Base-by-base conservation (phyloP, 2,797 vertebrate species). In the Sitta carolinensis region DNA sequence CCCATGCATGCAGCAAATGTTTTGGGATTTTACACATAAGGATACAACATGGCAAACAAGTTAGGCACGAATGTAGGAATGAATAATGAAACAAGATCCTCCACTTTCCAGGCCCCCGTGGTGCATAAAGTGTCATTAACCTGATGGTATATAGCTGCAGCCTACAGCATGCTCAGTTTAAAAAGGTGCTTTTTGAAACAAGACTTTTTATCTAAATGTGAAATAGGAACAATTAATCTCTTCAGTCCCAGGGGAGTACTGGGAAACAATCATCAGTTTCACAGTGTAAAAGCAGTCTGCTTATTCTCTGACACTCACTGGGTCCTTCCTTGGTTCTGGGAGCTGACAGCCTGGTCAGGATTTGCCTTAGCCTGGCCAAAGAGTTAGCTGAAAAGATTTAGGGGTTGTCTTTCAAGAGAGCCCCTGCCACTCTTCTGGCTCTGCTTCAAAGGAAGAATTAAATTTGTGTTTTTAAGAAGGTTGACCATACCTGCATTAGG, bases 401-500 rank as follows among this genome's bases (percentile, higher is more conserved):
- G 18, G 9, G 4, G 1, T 29, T 88, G 75, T 23, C 40, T 82
- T 94, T 84, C 32, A 73, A 2, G 1, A 2, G 19, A 15, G 19
- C 4, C 3, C 8, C 45, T 63, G 21, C 32, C 38, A 40, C 14
- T 76, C 8, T 40, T 89, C 55, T 84, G 61, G 17, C 48, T 66
- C 55, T 79, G n/a, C 78, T 77, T 84, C 61, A 57, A 55, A 59
- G 36, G 40, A 57, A 48, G 26, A 22, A 22, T 57, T 29, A 43
- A 43, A 26, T 81, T 72, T 59, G 9, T 52, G 21, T 7, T 87
- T 95, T 63, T 48, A 47, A 48, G n/a, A 69, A 47, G 11, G 9
- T 17, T 77, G 42, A n/a, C 27, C 10, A 15, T 94, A 97, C 92
- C 95, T 97, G 94, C 96, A 96, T 97, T 86, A 97, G 77, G 19